Base-by-base conservation (phyloP, 2,113 vertebrate genomes). In the Rhinolophus ferrumequinum region DNA sequence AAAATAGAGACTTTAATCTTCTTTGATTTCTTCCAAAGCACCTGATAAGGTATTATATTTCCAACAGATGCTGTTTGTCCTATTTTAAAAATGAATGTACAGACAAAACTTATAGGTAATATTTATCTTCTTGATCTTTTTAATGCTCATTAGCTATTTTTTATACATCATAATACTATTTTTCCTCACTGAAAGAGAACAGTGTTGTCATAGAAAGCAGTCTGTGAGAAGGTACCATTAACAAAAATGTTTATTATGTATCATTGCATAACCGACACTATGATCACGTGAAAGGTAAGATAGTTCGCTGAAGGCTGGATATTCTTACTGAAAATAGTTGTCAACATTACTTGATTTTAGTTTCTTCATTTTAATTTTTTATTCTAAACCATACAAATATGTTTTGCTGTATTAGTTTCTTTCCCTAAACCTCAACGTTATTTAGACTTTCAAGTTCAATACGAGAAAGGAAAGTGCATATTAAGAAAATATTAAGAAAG, bases 351-450 rank as follows among this genome's bases (percentile, higher is more conserved):
- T 76, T 76, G 14, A 67, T 66, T 50, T 87, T 70, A 58, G 8
- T 80, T 67, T 88, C 72, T 97, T 84, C n/a, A 83, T 58, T 89
- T 80, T 64, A 67, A 50, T 75, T 44, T 88, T 88, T 86, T 64
- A 82, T 80, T 96, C 33, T 62, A 83, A 83, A 28, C 50, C 58
- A 94, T 85, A 81, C 3, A 26, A 89, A 56, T 84, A 26, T 50
- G 35, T 52, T 95, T 89, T 62, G 19, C 26, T 72, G 5, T 41
- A 22, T 35, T 64, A 58, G 18, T 44, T 76, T 92, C 60, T 82
- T 90, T 92, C 69, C 0, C 44, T 75, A 72, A 86, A 60, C 2
- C 2, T 21, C 3, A 41, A 21, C 54, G 52, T 44, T 44, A 91
- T 21, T 60, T 72, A 81, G 47, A 60, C 4, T 80, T 95, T 88